Conservation (phyloP, 2,888 invertebrate genomes). For the Malachius bipustulatus region DNA sequence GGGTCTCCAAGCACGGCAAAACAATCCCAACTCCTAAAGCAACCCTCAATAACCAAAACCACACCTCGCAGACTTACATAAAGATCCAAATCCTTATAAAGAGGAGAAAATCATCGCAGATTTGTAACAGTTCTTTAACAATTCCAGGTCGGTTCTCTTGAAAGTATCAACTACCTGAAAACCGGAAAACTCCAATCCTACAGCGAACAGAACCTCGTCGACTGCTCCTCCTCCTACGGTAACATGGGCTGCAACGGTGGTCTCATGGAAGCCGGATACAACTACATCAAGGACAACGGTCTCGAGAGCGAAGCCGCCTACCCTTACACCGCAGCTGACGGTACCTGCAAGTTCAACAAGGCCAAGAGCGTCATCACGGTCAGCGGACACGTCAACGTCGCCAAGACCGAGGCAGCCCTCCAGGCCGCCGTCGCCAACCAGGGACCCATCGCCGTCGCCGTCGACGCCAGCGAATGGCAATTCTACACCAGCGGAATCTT, state of each 20-base stretch:
- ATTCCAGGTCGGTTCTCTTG: slow-evolving; percentile 2
- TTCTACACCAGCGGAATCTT: slow-evolving; percentile 70
- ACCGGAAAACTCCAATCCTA: slow-evolving; percentile 39
- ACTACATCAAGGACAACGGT: slow-evolving; percentile 39
- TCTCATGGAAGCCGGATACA: slow-evolving; percentile 38
- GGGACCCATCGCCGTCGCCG: slow-evolving; percentile 81
- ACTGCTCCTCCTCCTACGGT: slow-evolving; percentile 39
- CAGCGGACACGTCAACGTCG: slow-evolving; percentile 58
- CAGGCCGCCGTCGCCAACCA: slow-evolving; percentile 63
- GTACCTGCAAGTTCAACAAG: slow-evolving; percentile 15
- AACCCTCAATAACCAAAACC: too few relatives aligned
- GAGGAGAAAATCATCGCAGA: too few relatives aligned
- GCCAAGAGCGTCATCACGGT: slow-evolving; percentile 26
- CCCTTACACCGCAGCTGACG: slow-evolving; percentile 37
- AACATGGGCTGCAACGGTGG: slow-evolving; percentile 44
- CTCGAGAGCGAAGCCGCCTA: slow-evolving; percentile 43
- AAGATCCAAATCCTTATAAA: too few relatives aligned
- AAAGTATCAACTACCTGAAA: slow-evolving; percentile 32
- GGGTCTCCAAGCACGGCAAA: too few relatives aligned
- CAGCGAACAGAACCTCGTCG: slow-evolving; percentile 44
- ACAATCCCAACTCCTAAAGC: too few relatives aligned
- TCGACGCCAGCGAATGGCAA: slow-evolving; percentile 70
- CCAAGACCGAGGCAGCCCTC: slow-evolving; percentile 58
- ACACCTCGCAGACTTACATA: too few relatives aligned
- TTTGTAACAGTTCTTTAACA: too few relatives aligned